These are phyloP conservation scores for Henricia sp. DNA, from an alignment of 53 echinoderm and acorn worm genomes.

Conservation along the genomic window DNA sequence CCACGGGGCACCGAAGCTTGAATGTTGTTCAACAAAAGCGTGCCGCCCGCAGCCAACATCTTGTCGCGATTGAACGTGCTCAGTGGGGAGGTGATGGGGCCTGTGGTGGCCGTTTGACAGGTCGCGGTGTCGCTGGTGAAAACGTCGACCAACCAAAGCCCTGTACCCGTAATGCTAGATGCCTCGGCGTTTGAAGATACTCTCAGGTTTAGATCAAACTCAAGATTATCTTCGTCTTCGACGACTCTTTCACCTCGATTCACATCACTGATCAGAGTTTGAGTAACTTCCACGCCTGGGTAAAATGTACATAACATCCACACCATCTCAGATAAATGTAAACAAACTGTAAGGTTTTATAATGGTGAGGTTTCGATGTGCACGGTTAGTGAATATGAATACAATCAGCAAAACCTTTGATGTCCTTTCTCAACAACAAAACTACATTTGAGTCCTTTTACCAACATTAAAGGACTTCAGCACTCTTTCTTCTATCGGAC, in stretches of 20 bases:
- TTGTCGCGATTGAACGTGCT: conserved; percentile 23
- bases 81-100: conserved; percentile 6
- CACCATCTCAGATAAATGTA: no score
- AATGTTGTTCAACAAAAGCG: conserved; percentile 10
- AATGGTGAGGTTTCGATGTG: no score
- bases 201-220: conserved; percentile 58
- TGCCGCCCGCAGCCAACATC: conserved; percentile 10
- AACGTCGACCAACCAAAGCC: conserved; percentile 68
- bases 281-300: conserved; percentile 56
- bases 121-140: conserved; percentile 50
- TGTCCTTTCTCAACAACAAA: no score
- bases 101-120: conserved; percentile 9
- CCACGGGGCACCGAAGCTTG: conserved; percentile 40
- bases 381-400: no score
- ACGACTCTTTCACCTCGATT: background rate
- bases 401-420: no score
- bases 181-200: conserved; percentile 51
- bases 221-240: conserved; percentile 18
- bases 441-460: no score
- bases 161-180: conserved; percentile 57
- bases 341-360: no score
- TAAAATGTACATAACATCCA: background rate
- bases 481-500: no score
- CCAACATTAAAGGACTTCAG: no score
- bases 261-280: conserved; percentile 12